Evolutionary conservation across 1,140 invertebrate genomes (phyloP), one percentile per base, ranked within the genome.

Genomic region (Drosophila carrolli): DNA sequence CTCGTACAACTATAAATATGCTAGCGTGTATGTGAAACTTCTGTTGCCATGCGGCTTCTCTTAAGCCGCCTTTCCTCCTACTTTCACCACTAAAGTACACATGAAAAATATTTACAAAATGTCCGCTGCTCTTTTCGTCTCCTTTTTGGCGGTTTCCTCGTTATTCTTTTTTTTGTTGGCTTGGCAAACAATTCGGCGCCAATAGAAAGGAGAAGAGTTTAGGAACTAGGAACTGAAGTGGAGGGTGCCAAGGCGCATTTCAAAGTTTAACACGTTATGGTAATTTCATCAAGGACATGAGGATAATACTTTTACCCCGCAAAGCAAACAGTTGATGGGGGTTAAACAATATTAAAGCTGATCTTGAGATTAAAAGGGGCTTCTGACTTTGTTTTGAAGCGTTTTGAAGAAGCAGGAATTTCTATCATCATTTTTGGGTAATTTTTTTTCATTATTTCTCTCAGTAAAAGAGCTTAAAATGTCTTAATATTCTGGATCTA

Each of bases 31-130:
- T 27, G 41, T 32, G 11, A 78, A 40, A 72, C 19, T 62, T 59
- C 56, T 62, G 75, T 77, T 77, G 74, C 75, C 63, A 77, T 78
- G 75, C 70, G 46, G 53, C 19, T 51, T 65, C 41, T 27, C 51
- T 48, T 48, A 41, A 43, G 16, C 47, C 37, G 23, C 6, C 35
- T 57, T 32, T 37, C 40, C 23, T 55, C 40, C 53, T 54, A 50
- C 61, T 81, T 81, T 66, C 47, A 63, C 68, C 62, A 63, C 53
- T 54, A 72, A 73, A 67, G 48, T 66, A 81, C 79, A 77, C 59
- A 82, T 74, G 79, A 65, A 82, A 82, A 78, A 82, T 82, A 82
- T 82, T 82, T 82, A 75, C 75, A 75, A 82, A 82, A 82, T 75
- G 79, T 63, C 56, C 73, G 47, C 40, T 82, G 29, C 41, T 32